phyloP scores from a whole-genome alignment of 2,797 vertebrate species.

The Potorous gilbertii region DNA sequence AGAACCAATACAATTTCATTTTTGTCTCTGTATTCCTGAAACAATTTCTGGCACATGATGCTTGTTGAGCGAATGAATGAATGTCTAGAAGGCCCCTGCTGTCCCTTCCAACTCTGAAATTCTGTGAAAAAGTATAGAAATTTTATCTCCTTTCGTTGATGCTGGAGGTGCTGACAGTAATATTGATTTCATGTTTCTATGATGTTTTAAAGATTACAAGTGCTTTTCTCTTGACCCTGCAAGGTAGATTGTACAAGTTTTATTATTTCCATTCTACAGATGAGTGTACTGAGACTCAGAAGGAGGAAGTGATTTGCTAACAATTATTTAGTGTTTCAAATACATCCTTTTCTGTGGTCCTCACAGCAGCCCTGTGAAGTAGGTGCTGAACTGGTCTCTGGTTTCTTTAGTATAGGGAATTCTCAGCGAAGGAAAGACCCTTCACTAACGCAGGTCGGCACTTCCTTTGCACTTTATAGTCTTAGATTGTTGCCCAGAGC shows the following conservation, averaged over 20 bases:
- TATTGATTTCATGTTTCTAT: neutral
- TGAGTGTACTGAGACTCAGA: neutral
- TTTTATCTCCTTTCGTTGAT: neutral
- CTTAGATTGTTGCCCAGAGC: neutral
- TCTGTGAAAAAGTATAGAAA: neutral
- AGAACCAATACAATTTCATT: neutral
- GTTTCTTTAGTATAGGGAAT: neutral
- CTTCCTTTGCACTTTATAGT: neutral
- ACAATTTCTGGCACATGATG: neutral
- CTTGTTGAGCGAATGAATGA: neutral
- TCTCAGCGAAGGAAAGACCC: neutral
- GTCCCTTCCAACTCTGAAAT: no score
- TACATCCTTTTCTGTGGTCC: neutral
- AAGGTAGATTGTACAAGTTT: neutral
- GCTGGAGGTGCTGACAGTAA: neutral
- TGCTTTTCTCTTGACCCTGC: neutral
- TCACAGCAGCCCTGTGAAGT: neutral
- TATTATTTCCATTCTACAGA: neutral
- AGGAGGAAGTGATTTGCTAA: neutral
- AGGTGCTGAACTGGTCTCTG: neutral
- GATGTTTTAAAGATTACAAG: neutral
- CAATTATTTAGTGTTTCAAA: neutral
- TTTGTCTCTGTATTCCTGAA: neutral
- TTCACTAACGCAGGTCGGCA: neutral
- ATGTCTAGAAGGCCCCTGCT: neutral